Percentiles rank a stretch among this genome's conserved stretches.
Evolutionary conservation across 2,888 invertebrate genomes (phyloP).

Genomic region (Eupithecia tripunctaria): DNA sequence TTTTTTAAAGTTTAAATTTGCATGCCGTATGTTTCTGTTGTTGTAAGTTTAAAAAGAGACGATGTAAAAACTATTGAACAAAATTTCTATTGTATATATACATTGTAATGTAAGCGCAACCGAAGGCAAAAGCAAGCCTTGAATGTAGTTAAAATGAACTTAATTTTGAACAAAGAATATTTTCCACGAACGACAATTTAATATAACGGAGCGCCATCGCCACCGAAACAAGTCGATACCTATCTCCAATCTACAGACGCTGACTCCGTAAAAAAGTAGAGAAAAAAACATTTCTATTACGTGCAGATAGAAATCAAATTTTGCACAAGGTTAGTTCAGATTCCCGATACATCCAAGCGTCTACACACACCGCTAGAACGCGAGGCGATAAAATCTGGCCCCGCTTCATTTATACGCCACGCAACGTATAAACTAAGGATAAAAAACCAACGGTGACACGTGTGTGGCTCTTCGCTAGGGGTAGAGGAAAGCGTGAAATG

Average conservation of each 20-base stretch:
- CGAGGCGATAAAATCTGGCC: slow-evolving; percentile 58
- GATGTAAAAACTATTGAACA: not conserved
- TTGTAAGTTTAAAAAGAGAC: not conserved
- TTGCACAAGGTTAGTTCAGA: slow-evolving; percentile 57
- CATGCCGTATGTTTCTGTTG: not conserved
- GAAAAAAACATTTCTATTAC: slow-evolving; percentile 51
- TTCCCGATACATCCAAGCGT: slow-evolving; percentile 55
- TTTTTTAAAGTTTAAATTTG: not conserved
- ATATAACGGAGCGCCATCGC: slow-evolving; percentile 19
- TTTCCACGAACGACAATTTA: slow-evolving; percentile 25
- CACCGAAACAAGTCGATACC: slow-evolving; percentile 41
- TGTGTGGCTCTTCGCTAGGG: slow-evolving; percentile 45
- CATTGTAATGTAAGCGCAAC: not conserved
- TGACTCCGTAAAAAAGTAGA: slow-evolving; percentile 33
- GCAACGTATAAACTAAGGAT: slow-evolving; percentile 48
- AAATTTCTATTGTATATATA: too few relatives aligned
- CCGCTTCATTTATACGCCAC: slow-evolving; percentile 47
- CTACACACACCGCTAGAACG: slow-evolving; percentile 48
- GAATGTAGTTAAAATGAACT: not conserved
- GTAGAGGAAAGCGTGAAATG: slow-evolving; percentile 40
- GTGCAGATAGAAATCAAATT: slow-evolving; percentile 56
- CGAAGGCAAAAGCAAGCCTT: not conserved
- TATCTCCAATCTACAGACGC: slow-evolving; percentile 44
- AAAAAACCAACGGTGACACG: slow-evolving; percentile 56
- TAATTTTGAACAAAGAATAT: slow-evolving; percentile 6